Evolutionary conservation across 2,797 vertebrate genomes (phyloP).

Genomic region (Labroides dimidiatus): DNA sequence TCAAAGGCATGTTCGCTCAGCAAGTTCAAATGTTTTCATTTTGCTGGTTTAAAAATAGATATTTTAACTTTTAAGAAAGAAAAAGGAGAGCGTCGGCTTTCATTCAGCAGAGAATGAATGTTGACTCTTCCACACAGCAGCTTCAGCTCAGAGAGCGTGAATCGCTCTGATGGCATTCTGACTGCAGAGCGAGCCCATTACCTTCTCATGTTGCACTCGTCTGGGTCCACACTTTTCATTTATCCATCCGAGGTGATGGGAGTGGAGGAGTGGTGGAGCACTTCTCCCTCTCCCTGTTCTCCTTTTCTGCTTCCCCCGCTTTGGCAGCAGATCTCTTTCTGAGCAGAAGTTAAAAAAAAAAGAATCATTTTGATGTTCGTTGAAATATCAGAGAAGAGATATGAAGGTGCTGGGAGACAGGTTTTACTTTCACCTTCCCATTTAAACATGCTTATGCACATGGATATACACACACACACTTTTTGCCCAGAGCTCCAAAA

Average conservation of each 20-base stretch:
- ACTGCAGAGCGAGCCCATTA: conserved; percentile 54
- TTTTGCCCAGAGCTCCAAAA: conserved; percentile 52
- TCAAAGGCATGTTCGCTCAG: conserved; percentile 28
- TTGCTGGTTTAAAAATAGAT: conserved; percentile 33
- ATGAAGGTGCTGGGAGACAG: conserved; percentile 39
- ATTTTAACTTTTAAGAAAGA: conserved; percentile 32
- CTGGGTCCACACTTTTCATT: conserved; percentile 55
- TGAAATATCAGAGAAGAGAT: conserved; percentile 59
- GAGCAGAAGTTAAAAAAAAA: conserved; percentile 70
- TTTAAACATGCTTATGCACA: conserved; percentile 20
- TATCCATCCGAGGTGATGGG: conserved; percentile 44
- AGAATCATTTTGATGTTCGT: conserved; percentile 50
- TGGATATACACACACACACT: conserved; percentile 8
- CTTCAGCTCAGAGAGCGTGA: conserved; percentile 27
- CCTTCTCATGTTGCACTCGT: conserved; percentile 52
- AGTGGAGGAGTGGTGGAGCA: conserved; percentile 12
- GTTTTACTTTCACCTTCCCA: conserved; percentile 38
- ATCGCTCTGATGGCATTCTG: conserved; percentile 41
- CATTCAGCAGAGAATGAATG: conserved; percentile 28
- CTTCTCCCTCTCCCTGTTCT: conserved; percentile 18
- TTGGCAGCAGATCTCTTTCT: conserved; percentile 54
- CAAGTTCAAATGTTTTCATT: conserved; percentile 32
- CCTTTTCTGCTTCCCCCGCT: conserved; percentile 24
- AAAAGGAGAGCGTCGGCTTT: conserved; percentile 21
- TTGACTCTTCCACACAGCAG: conserved; percentile 37